These are phyloP conservation scores for Scylla paramamosain DNA, from an alignment of 1,140 invertebrate species.

Conservation along the genomic window DNA sequence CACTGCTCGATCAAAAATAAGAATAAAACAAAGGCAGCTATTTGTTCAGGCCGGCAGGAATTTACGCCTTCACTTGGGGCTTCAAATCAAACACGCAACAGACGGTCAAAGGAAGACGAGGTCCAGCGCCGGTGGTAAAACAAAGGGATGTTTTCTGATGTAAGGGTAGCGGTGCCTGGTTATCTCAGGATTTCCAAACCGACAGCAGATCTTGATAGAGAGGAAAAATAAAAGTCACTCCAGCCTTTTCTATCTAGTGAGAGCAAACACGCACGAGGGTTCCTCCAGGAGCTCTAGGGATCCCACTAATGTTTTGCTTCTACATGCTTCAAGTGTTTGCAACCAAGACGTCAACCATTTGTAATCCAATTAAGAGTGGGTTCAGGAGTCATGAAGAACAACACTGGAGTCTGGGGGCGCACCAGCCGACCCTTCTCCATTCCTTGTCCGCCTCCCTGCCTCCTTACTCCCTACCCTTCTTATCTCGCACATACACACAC, in stretches of 20 bases:
- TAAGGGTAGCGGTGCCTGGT: conserved; percentile 44
- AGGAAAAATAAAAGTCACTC: conserved; percentile 69
- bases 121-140: conserved; percentile 22
- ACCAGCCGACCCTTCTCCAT: not conserved
- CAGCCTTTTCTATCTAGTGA: conserved; percentile 62
- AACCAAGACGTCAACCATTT: conserved; percentile 70
- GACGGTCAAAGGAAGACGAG: not conserved
- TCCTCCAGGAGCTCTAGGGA: conserved; percentile 32
- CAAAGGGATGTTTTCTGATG: conserved; percentile 57
- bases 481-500: conserved; percentile 37
- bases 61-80: conserved; percentile 43
- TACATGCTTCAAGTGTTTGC: conserved; percentile 69
- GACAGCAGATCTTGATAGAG: conserved; percentile 62
- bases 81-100: conserved; percentile 57
- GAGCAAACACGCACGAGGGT: conserved; percentile 56
- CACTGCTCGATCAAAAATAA: conserved; percentile 15
- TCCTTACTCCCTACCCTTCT: not conserved
- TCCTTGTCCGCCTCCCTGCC: not conserved
- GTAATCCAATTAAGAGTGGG: conserved; percentile 67
- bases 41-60: conserved; percentile 62
- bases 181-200: conserved; percentile 68
- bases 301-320: conserved; percentile 66
- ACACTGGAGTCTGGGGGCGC: not conserved
- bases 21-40: conserved; percentile 51
- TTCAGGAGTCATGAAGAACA: conserved; percentile 52